phyloP scores from a whole-genome alignment of 2,797 vertebrate genomes.

The Galaxias olidus region DNA sequence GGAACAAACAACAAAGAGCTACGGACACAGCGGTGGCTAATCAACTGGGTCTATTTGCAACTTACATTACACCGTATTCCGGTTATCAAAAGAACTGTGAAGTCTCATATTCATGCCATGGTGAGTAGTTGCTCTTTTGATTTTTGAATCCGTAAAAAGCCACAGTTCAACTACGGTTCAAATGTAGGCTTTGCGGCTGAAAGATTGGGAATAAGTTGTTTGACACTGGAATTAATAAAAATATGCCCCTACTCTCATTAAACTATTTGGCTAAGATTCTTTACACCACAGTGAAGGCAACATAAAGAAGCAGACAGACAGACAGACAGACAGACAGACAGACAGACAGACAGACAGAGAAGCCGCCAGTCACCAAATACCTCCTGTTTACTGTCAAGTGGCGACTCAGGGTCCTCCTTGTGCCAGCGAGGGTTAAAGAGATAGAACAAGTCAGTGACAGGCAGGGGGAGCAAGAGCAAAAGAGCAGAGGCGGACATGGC shows the following conservation, averaged over 20 bases:
- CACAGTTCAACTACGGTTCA: neutral
- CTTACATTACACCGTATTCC: no score
- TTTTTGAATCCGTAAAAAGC: neutral
- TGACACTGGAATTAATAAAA: no score
- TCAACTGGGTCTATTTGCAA: no score
- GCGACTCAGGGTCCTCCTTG: conserved; percentile 74
- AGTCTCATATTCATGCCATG: no score
- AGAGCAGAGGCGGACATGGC: conserved; percentile 26
- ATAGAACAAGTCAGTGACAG: conserved; percentile 58
- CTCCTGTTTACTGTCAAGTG: conserved; percentile 77
- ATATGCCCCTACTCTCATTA: no score
- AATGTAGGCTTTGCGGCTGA: conserved; percentile 17
- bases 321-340: conserved; percentile 20
- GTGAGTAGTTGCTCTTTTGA: no score
- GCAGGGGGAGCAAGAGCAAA: conserved; percentile 17
- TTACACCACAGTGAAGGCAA: neutral
- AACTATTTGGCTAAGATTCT: no score
- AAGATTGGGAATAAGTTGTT: neutral
- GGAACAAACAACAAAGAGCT: no score
- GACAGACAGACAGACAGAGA: conserved; percentile 25
- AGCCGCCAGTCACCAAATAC: conserved; percentile 69
- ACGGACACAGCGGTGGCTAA: no score
- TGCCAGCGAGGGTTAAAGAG: conserved; percentile 64
- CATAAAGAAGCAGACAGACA: conserved; percentile 25
- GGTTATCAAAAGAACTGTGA: no score